Conservation (phyloP, 2,113 vertebrate genomes). For the Okapia johnstoni region DNA sequence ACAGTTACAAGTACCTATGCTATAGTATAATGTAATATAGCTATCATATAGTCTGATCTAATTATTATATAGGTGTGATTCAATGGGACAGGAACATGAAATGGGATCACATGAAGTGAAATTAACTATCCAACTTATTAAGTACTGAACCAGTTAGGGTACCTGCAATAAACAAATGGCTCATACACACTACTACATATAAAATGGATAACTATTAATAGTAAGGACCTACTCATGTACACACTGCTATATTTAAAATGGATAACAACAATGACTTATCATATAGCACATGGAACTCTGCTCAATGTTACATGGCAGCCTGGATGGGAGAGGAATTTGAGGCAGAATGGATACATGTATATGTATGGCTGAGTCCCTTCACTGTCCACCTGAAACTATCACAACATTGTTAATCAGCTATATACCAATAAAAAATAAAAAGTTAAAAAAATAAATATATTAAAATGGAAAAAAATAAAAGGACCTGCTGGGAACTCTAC, state of each 20-base stretch:
- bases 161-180: background rate
- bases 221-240: background rate
- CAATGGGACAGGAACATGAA: background rate
- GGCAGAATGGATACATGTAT: background rate
- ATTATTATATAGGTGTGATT: background rate
- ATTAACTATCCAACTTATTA: background rate
- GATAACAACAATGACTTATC: background rate
- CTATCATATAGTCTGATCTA: background rate
- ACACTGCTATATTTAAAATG: background rate
- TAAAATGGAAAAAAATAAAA: background rate
- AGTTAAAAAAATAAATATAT: background rate
- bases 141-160: background rate
- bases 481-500: background rate
- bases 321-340: background rate
- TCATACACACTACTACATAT: background rate
- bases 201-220: background rate
- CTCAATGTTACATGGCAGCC: background rate
- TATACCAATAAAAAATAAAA: background rate
- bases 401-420: background rate
- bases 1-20: background rate
- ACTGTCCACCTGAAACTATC: background rate
- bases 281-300: background rate
- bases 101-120: background rate
- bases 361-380: background rate
- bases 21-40: background rate